Percentiles rank a stretch among this genome's conserved stretches.
These are phyloP conservation scores for Sinocyclocheilus maitianheensis DNA, from an alignment of 2,113 vertebrate genomes.

Conservation along the genomic window DNA sequence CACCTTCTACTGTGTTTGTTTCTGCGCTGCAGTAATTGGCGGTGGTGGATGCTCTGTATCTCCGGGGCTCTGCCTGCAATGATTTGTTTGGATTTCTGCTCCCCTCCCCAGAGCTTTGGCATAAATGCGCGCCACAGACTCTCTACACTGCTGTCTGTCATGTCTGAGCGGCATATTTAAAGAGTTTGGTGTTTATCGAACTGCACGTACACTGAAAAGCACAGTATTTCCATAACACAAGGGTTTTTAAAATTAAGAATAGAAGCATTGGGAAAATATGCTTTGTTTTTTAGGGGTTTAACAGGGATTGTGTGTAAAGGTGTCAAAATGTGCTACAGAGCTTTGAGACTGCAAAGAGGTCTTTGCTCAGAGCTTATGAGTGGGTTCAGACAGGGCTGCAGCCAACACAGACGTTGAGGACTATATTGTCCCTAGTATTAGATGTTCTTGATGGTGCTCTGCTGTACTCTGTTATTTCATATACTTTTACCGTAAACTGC, in stretches of 20 bases:
- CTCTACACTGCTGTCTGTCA: conserved; percentile 13
- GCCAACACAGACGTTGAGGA: background rate
- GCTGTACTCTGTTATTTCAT: too few species aligned
- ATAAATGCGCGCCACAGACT: background rate
- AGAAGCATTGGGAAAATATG: background rate
- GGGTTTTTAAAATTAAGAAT: background rate
- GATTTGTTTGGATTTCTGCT: conserved; percentile 50
- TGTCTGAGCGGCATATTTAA: conserved; percentile 24
- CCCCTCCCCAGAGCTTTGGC: conserved; percentile 25
- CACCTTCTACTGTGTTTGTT: conserved; percentile 35
- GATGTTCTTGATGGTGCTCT: too few species aligned
- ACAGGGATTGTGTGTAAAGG: background rate
- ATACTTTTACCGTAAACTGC: too few species aligned
- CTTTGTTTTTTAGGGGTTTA: conserved; percentile 3
- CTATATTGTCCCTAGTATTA: background rate
- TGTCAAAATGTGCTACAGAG: conserved; percentile 6
- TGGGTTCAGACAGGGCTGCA: background rate
- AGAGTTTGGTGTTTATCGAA: conserved; percentile 22
- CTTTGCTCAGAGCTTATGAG: background rate
- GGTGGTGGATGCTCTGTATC: conserved; percentile 40
- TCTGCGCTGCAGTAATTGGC: conserved; percentile 43
- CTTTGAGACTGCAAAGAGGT: background rate
- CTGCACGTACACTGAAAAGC: background rate
- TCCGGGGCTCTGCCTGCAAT: conserved; percentile 45
- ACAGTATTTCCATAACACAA: background rate